Evolutionary conservation across 2,888 invertebrate species (phyloP).

Genomic region (Noctua comes): DNA sequence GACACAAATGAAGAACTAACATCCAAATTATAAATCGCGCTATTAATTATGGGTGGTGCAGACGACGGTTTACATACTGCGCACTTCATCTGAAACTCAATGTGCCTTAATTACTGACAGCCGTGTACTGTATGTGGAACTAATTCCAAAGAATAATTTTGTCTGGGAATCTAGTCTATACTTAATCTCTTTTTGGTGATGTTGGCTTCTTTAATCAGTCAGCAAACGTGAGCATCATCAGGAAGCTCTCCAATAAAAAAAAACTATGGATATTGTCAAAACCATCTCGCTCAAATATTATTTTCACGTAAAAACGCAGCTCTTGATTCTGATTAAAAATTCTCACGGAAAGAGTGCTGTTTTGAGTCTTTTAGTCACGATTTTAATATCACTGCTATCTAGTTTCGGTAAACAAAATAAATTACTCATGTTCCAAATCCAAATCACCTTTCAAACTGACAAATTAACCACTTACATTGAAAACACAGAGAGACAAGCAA

Average conservation of each 20-base stretch:
- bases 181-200: neutral
- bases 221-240: neutral
- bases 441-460: neutral
- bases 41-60: neutral
- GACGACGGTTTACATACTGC: no score
- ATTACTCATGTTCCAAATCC: neutral
- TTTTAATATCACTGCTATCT: neutral
- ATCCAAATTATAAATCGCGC: no score
- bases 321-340: neutral
- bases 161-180: no score
- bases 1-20: no score
- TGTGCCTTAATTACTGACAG: neutral
- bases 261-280: neutral
- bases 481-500: conserved; percentile 15
- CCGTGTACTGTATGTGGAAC: no score
- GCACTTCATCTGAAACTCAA: neutral
- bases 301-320: neutral
- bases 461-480: conserved; percentile 8
- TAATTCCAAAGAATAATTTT: no score
- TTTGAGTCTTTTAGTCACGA: neutral
- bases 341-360: neutral
- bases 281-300: no score
- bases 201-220: neutral
- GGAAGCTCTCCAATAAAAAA: neutral
- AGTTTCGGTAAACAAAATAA: neutral